Base-by-base conservation (phyloP, 2,888 invertebrate species). In the Melinaea marsaeus region DNA sequence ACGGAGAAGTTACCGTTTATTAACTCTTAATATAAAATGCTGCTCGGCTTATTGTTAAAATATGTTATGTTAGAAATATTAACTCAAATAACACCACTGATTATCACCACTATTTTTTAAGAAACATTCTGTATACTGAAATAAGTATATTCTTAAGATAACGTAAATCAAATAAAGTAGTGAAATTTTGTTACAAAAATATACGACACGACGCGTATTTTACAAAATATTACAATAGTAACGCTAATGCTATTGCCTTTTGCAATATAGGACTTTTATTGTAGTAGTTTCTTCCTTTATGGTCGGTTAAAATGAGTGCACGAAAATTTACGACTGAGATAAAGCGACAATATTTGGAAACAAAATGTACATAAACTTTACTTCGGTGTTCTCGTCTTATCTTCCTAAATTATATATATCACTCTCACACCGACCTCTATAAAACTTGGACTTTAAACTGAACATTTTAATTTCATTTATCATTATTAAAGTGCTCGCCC, bases 231-330 rank as follows among this genome's bases (percentile, higher is more conserved):
- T 45, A 65, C 58, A 66, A 66, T 63, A 58, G 63, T 56, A 63
- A 55, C 61, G 63, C 62, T 62, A 67, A 61, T 65, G 65, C 63
- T 59, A 66, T 64, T 57, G 55, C 63, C 62, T 57, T 47, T 42
- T 34, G 64, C 61, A 61, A 65, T 61, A 63, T 60, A 62, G 60
- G 60, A 65, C 60, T 67, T 69, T 70, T 70, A 70, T 67, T 65
- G 70, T 70, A 61, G 64, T 63, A 63, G 65, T 63, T 69, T 70
- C 68, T 67, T 71, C 67, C 66, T 68, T 71, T 70, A 71, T 70
- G 66, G 67, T 67, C 67, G 66, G 58, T 69, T 70, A 66, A 71
- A 69, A 71, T 67, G 67, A 64, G 63, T 63, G 65, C 60, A 63
- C 65, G 60, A 58, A 60, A 69, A 67, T 69, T 71, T 71, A 69